A percentile compares a stretch with the other conserved stretches of the same genome.
Evolutionary conservation across 2,113 vertebrate species (phyloP).

Genomic region (Ptyas mucosa): DNA sequence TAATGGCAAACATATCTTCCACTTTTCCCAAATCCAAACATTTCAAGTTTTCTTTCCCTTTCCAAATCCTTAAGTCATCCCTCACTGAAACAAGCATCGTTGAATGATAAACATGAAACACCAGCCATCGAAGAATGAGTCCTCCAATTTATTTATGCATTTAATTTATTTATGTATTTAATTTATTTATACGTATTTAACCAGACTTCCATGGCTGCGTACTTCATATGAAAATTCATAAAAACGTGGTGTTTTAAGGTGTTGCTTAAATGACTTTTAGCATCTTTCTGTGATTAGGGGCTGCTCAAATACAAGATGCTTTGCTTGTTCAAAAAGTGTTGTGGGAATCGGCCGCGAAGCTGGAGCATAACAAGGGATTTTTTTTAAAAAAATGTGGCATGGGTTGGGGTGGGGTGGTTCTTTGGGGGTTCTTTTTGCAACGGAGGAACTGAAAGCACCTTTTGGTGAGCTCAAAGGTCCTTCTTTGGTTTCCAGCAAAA

Average conservation of each 20-base stretch:
- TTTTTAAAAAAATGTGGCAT: background rate
- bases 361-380: background rate
- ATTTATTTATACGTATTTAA: too few species aligned
- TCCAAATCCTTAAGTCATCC: background rate
- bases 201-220: too few species aligned
- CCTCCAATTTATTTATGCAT: too few species aligned
- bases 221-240: too few species aligned
- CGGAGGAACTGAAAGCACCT: background rate
- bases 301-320: background rate
- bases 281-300: background rate
- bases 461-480: background rate
- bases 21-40: background rate
- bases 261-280: background rate
- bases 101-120: background rate
- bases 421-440: too few species aligned
- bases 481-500: too few species aligned
- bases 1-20: background rate
- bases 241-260: too few species aligned
- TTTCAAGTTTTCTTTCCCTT: background rate
- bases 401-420: too few species aligned
- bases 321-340: background rate
- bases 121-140: background rate
- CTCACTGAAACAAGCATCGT: too few species aligned
- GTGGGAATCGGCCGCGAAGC: background rate
- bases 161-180: too few species aligned